These are phyloP conservation scores for Ectobius pallidus DNA, from an alignment of 2,888 invertebrate genomes.

Conservation along the genomic window DNA sequence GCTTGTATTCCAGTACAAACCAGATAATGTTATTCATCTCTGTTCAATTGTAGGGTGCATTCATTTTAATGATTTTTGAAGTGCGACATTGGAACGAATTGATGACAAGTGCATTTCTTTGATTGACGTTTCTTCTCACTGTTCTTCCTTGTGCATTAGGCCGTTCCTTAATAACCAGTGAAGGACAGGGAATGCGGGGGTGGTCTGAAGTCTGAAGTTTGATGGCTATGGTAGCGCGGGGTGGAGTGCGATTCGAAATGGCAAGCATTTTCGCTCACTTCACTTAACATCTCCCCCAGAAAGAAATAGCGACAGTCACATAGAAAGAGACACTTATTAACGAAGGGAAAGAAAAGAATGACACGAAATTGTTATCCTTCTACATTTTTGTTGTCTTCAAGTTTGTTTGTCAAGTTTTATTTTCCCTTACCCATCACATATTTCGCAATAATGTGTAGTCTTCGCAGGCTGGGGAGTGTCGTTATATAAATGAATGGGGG, in stretches of 20 bases:
- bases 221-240: neutral
- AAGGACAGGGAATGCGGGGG: no score
- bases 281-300: slow-evolving; percentile 15
- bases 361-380: neutral
- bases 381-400: neutral
- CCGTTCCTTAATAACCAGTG: no score
- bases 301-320: neutral
- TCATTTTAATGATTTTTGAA: no score
- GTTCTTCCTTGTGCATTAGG: no score
- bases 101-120: no score
- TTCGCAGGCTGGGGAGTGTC: neutral
- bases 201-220: no score
- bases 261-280: slow-evolving; percentile 4
- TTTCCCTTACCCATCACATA: neutral
- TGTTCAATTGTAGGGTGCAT: no score
- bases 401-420: neutral
- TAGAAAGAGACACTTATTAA: slow-evolving; percentile 10
- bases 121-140: no score
- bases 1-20: no score
- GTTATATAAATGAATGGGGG: neutral
- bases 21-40: no score
- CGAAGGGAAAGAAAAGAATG: neutral
- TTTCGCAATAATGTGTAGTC: neutral
- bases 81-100: no score
- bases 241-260: neutral